phyloP scores from a whole-genome alignment of 2,888 invertebrate genomes.

The Pediacus dermestoides region DNA sequence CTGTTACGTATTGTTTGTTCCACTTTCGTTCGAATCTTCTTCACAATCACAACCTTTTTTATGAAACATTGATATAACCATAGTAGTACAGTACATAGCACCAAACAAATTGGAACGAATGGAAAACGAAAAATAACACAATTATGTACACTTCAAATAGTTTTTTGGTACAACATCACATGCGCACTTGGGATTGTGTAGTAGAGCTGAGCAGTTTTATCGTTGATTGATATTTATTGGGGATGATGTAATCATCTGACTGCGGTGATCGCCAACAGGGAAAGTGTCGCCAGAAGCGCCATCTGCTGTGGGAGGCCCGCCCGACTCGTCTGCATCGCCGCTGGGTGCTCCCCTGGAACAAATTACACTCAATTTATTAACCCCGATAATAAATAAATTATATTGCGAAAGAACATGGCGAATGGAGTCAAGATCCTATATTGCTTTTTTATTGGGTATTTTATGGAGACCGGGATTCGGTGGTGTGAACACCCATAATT shows the following conservation, averaged over 20 bases:
- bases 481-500: too few relatives aligned
- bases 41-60: conserved; percentile 30
- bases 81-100: too few relatives aligned
- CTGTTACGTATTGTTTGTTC: conserved; percentile 16
- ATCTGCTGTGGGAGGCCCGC: conserved; percentile 40
- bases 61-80: conserved; percentile 10
- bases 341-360: conserved; percentile 75
- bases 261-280: conserved; percentile 34
- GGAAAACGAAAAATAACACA: too few relatives aligned
- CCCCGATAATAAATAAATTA: conserved; percentile 1
- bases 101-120: too few relatives aligned
- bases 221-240: conserved; percentile 32
- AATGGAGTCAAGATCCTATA: too few relatives aligned
- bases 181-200: too few relatives aligned
- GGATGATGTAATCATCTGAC: conserved; percentile 42
- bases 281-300: conserved; percentile 36
- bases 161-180: too few relatives aligned
- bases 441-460: too few relatives aligned
- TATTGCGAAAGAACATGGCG: too few relatives aligned
- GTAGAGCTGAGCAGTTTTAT: too few relatives aligned
- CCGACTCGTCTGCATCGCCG: conserved; percentile 78
- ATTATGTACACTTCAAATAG: too few relatives aligned
- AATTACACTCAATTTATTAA: conserved; percentile 30
- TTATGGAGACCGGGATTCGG: too few relatives aligned
- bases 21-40: conserved; percentile 17